Conservation (phyloP, 2,797 vertebrate species). For the Phalanger gymnotis region DNA sequence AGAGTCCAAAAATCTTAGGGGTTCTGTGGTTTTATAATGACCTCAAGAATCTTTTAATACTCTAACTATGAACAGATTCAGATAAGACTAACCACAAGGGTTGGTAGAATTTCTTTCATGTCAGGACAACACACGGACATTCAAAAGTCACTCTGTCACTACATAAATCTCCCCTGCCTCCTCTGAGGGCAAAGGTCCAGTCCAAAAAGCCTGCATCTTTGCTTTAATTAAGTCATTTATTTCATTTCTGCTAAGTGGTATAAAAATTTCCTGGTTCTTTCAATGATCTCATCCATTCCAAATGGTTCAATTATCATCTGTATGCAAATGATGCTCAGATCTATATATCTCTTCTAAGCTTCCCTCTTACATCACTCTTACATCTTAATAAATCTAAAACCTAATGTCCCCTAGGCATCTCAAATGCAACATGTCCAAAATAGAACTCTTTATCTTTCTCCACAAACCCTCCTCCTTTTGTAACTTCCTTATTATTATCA, state of each 20-base stretch:
- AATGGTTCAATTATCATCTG: conserved; percentile 1
- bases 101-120: not conserved
- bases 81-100: not conserved
- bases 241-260: not conserved
- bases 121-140: not conserved
- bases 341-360: not conserved
- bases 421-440: not conserved
- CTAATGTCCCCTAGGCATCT: not conserved
- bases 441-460: not conserved
- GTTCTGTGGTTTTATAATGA: not conserved
- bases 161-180: not conserved
- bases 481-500: not conserved
- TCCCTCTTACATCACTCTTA: not conserved
- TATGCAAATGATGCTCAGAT: not conserved
- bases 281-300: not conserved
- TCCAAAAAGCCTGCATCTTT: not conserved
- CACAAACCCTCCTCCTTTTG: not conserved
- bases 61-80: not conserved
- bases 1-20: not conserved
- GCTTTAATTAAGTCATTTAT: not conserved
- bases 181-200: not conserved
- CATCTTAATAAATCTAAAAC: not conserved
- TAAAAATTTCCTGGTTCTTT: not conserved
- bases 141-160: not conserved
- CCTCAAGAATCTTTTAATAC: not conserved